These are phyloP conservation scores for Astropecten irregularis DNA, from an alignment of 53 echinoderm and acorn worm species.

Conservation along the genomic window DNA sequence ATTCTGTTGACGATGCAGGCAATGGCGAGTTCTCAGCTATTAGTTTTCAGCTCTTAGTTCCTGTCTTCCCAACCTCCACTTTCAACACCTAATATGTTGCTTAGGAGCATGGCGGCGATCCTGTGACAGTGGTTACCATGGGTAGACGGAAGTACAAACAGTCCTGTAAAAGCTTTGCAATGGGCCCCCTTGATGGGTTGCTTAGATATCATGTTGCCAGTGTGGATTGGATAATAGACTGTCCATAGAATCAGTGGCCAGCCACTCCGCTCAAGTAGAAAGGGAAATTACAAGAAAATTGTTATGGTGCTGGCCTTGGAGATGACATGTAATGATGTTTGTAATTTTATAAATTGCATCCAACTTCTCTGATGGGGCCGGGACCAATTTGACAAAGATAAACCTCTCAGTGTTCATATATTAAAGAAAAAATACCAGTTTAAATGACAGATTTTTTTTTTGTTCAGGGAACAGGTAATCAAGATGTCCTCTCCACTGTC, in stretches of 20 bases:
- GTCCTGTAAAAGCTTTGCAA: constrained; percentile 19
- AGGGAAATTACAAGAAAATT: constrained; percentile 1
- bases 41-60: no score
- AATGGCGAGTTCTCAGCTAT: no score
- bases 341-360: no score
- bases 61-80: constrained; percentile 13
- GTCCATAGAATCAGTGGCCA: no score
- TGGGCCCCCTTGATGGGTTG: constrained; percentile 15
- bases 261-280: neutral
- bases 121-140: constrained; percentile 3
- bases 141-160: neutral
- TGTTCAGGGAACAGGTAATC: neutral
- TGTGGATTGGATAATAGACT: no score
- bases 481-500: neutral
- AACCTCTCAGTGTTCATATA: no score
- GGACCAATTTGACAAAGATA: no score
- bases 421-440: no score
- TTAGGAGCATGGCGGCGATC: constrained; percentile 8
- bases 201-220: constrained; percentile 8
- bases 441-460: no score
- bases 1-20: neutral
- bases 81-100: constrained; percentile 21
- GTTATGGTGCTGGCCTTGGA: no score
- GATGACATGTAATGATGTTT: no score
- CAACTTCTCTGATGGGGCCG: no score